Evolutionary conservation across 2,113 vertebrate species (phyloP).

Genomic region (Haplochromis vanheusdeni): DNA sequence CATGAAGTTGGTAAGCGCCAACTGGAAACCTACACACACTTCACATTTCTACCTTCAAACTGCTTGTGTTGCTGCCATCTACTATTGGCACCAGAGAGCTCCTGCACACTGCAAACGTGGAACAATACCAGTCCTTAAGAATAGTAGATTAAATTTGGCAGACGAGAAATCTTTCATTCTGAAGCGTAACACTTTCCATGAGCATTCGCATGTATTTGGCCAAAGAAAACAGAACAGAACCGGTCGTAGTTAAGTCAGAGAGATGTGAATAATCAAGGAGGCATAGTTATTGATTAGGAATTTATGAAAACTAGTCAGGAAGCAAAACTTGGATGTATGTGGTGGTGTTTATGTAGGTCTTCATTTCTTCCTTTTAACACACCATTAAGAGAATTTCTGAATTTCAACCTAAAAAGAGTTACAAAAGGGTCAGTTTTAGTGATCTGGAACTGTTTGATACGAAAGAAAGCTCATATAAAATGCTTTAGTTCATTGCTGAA

Average conservation of each 20-base stretch:
- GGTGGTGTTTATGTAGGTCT: neutral
- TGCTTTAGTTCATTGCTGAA: neutral
- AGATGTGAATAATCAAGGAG: neutral
- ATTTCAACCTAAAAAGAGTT: neutral
- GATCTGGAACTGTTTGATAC: neutral
- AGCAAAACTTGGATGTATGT: neutral
- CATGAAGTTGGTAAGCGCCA: neutral
- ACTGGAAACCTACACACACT: neutral
- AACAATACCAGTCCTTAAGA: neutral
- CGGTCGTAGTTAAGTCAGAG: too few relatives aligned
- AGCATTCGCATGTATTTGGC: neutral
- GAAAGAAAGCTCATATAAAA: neutral
- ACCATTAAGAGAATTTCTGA: neutral
- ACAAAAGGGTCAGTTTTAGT: neutral
- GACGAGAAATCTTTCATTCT: neutral
- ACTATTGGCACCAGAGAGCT: neutral
- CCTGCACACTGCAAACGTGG: neutral
- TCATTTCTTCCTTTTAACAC: neutral
- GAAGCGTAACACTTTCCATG: neutral
- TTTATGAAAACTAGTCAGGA: neutral
- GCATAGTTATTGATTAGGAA: neutral
- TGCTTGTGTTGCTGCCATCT: neutral
- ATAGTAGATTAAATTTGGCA: neutral
- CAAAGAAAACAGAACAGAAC: neutral
- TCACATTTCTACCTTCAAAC: neutral